phyloP scores from a whole-genome alignment of 1,140 invertebrate species.

The Zaprionus camerounensis region DNA sequence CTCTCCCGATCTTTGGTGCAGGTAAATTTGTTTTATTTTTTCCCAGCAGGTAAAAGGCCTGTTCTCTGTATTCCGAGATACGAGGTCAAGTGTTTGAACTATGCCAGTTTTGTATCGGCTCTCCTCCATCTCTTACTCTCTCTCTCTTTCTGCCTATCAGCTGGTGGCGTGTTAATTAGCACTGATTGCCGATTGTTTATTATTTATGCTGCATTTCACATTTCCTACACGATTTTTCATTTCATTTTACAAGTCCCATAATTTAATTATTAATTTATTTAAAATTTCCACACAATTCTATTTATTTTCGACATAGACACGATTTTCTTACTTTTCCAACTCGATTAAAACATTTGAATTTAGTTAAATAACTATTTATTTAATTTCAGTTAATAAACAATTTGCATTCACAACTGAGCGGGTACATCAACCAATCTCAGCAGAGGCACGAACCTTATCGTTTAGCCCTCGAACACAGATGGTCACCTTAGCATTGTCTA shows the following conservation, averaged over 20 bases:
- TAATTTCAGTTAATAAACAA: neutral
- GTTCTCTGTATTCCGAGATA: constrained; percentile 67
- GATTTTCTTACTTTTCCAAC: constrained; percentile 16
- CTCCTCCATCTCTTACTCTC: constrained; percentile 3
- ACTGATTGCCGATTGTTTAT: constrained; percentile 64
- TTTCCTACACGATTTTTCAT: constrained; percentile 52
- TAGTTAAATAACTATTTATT: neutral
- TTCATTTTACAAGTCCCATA: constrained; percentile 26
- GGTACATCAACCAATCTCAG: constrained; percentile 15
- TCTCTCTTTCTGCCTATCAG: constrained; percentile 7
- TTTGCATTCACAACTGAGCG: neutral
- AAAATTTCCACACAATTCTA: constrained; percentile 6
- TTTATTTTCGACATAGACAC: constrained; percentile 6
- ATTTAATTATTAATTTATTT: constrained; percentile 29
- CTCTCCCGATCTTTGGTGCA: constrained; percentile 8
- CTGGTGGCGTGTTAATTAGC: constrained; percentile 69
- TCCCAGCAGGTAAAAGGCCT: constrained; percentile 42
- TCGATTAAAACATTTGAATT: neutral
- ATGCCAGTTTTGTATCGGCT: constrained; percentile 38
- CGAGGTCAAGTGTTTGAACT: constrained; percentile 77
- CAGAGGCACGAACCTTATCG: constrained; percentile 23
- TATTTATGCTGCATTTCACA: constrained; percentile 52
- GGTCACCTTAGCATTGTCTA: constrained; percentile 25
- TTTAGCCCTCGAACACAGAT: neutral
- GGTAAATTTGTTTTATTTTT: constrained; percentile 29